Conservation (phyloP, 2,888 invertebrate genomes). For the Lycaena phlaeas region DNA sequence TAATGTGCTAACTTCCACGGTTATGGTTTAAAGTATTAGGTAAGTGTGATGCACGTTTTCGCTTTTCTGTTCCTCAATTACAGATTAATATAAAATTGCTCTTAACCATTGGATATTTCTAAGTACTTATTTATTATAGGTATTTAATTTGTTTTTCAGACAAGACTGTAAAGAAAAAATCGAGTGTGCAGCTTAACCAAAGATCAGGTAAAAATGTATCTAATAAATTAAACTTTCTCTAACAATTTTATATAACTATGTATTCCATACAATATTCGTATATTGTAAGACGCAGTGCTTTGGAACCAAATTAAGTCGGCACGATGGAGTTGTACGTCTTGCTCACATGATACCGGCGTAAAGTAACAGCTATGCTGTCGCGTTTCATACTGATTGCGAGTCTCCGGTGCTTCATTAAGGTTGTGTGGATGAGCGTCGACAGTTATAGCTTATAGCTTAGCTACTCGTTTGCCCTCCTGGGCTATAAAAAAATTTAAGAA, state of each 20-base stretch:
- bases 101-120: not conserved
- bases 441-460: too few relatives aligned
- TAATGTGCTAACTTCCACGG: not conserved
- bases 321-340: too few relatives aligned
- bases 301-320: too few relatives aligned
- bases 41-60: not conserved
- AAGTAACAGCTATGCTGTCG: too few relatives aligned
- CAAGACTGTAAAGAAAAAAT: slow-evolving; percentile 18
- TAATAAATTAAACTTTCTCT: too few relatives aligned
- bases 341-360: too few relatives aligned
- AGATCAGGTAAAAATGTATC: slow-evolving; percentile 11
- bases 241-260: too few relatives aligned
- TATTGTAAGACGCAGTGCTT: not conserved
- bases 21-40: not conserved
- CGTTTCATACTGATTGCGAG: too few relatives aligned
- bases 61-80: not conserved
- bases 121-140: slow-evolving; percentile 9
- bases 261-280: not conserved
- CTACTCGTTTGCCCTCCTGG: too few relatives aligned
- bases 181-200: slow-evolving; percentile 9
- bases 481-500: too few relatives aligned
- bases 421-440: too few relatives aligned
- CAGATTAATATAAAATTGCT: not conserved
- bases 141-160: slow-evolving; percentile 22
- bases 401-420: too few relatives aligned